phyloP scores from a whole-genome alignment of 2,888 invertebrate species.

The Tipula confusa region DNA sequence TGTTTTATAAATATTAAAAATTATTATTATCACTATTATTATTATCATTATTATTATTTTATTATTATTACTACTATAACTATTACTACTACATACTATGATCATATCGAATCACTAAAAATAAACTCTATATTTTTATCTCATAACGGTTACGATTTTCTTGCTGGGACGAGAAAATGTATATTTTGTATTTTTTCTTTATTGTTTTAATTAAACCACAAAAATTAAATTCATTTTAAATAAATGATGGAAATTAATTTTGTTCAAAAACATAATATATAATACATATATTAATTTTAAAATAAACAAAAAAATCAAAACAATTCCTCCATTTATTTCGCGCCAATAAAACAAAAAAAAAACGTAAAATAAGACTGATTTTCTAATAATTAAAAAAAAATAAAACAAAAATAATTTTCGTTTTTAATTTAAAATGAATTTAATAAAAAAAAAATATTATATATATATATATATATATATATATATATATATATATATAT shows the following conservation, averaged over 20 bases:
- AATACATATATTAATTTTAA: not conserved
- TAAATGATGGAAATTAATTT: not conserved
- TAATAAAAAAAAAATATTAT: no score
- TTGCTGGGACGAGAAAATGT: not conserved
- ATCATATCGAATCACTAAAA: conserved; percentile 16
- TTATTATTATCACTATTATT: not conserved
- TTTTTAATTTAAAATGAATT: conserved; percentile 16
- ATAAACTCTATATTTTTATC: not conserved
- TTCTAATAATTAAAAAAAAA: not conserved
- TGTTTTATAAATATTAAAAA: not conserved
- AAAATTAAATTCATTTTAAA: not conserved
- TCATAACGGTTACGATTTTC: not conserved
- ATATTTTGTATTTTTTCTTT: not conserved
- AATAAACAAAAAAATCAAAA: not conserved
- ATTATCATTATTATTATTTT: not conserved
- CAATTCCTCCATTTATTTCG: not conserved
- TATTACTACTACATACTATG: not conserved
- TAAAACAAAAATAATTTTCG: conserved; percentile 8
- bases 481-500: no score
- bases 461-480: no score
- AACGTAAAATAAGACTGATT: conserved; percentile 20
- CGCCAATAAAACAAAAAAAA: not conserved
- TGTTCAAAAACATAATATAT: not conserved
- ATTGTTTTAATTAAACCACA: not conserved
- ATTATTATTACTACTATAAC: not conserved